Evolutionary conservation across 2,113 vertebrate species (phyloP).

Genomic region (Callipepla californica): DNA sequence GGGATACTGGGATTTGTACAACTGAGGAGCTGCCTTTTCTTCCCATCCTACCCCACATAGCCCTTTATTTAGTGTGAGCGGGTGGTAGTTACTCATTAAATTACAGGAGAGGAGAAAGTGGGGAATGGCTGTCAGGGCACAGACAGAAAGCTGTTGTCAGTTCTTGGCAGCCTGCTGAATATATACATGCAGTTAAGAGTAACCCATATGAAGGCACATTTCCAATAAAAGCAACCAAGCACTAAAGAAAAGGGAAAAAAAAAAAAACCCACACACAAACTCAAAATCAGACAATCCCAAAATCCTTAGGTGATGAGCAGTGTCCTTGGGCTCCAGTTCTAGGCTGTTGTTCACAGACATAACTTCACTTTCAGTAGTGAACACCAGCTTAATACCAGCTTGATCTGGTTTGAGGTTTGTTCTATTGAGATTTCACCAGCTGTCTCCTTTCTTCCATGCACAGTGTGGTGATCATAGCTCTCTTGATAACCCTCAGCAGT

Average conservation of each 20-base stretch:
- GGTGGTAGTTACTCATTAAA: slow-evolving; percentile 10
- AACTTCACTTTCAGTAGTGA: neutral
- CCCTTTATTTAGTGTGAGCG: slow-evolving; percentile 12
- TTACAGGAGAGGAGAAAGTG: neutral
- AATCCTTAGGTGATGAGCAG: neutral
- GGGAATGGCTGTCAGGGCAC: slow-evolving; percentile 6
- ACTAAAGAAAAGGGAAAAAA: neutral
- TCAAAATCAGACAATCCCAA: neutral
- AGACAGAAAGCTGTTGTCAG: slow-evolving; percentile 7
- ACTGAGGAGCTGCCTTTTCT: neutral
- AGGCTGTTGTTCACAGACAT: neutral
- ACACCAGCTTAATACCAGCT: neutral
- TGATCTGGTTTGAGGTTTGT: neutral
- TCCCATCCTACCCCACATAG: neutral
- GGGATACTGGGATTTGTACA: neutral
- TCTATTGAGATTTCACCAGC: neutral
- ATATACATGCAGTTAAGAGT: neutral
- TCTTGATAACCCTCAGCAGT: neutral
- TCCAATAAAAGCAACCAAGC: neutral
- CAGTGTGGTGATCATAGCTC: neutral
- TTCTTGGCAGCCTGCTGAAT: slow-evolving; percentile 4
- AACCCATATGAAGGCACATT: neutral
- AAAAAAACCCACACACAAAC: neutral
- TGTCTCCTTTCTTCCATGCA: neutral
- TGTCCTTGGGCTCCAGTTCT: neutral